Base-by-base conservation (phyloP, 2,113 vertebrate species). In the Scophthalmus maximus region DNA sequence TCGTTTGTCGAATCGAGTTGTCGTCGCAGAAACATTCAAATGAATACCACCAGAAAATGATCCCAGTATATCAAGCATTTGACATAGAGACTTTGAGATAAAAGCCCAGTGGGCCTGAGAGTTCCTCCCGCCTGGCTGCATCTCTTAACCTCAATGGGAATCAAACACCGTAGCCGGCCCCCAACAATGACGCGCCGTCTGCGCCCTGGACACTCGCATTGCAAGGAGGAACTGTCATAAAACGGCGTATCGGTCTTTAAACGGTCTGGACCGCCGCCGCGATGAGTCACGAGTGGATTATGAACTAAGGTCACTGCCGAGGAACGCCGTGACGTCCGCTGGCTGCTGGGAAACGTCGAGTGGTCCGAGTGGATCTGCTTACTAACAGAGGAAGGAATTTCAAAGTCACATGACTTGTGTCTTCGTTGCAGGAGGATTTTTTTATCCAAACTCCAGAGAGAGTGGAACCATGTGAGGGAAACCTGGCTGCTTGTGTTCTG, bases 271-370 rank as follows among this genome's bases (percentile, higher is more conserved):
- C 30, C 20, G 9, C 15, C 2, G 1, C 11, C 1, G 23, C 0
- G 6, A 65, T 52, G 78, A 81, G 30, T 81, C 77, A 73, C 1
- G 0, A 49, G 20, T 15, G 22, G n/a, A 62, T 65, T 14, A 14
- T 47, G 30, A 58, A 46, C 17, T 11, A 38, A 49, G 36, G 27
- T 49, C 30, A 36, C 62, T 4, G 3, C 23, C 17, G 11, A 66
- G 56, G 27, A 64, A 50, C 0, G 0, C 44, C 0, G 52, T 11
- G 46, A 32, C 15, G 30, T 11, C 34, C 2, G 4, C 1, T 20
- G n/a, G 34, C 25, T 78, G 69, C 57, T 46, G 50, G 66, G 36
- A 68, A 78, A 62, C 26, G 22, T 34, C 20, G 25, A 36, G 11
- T 36, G 9, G 10, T 11, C 9, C 14, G 17, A 5, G 36, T 15